A percentile compares a stretch with the other conserved stretches of the same genome.
phyloP scores from a whole-genome alignment of 1,140 invertebrate species.

The Lordiphosa stackelbergi region DNA sequence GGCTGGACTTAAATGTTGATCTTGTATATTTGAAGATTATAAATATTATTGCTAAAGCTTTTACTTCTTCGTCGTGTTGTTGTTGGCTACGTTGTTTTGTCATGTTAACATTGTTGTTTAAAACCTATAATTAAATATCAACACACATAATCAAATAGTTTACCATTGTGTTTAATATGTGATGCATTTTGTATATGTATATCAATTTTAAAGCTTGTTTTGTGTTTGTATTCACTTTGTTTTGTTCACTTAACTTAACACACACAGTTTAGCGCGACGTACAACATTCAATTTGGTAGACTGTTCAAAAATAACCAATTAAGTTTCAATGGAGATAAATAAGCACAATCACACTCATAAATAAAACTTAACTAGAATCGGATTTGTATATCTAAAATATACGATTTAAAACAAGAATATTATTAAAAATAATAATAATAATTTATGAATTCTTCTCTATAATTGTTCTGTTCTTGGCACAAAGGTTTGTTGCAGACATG shows the following conservation, averaged over 20 bases:
- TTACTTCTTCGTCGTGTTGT: conserved; percentile 16
- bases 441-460: conserved; percentile 17
- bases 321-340: conserved; percentile 2
- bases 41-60: conserved; percentile 43
- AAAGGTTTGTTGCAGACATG: conserved; percentile 28
- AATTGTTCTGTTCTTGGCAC: conserved; percentile 50
- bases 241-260: conserved; percentile 14
- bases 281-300: background rate
- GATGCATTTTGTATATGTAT: conserved; percentile 11
- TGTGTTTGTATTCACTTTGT: conserved; percentile 1
- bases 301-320: no score
- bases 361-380: conserved; percentile 17
- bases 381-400: conserved; percentile 33
- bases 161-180: conserved; percentile 9
- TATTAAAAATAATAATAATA: background rate
- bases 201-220: background rate
- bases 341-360: conserved; percentile 23
- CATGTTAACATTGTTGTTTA: conserved; percentile 38
- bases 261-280: conserved; percentile 9
- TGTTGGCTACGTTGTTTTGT: conserved; percentile 31
- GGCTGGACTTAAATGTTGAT: conserved; percentile 22
- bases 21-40: conserved; percentile 28
- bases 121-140: conserved; percentile 23
- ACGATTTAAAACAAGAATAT: conserved; percentile 29
- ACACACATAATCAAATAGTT: conserved; percentile 13